Base-by-base conservation (phyloP, 2,888 invertebrate genomes). In the Rhopalosiphum nymphaeae region DNA sequence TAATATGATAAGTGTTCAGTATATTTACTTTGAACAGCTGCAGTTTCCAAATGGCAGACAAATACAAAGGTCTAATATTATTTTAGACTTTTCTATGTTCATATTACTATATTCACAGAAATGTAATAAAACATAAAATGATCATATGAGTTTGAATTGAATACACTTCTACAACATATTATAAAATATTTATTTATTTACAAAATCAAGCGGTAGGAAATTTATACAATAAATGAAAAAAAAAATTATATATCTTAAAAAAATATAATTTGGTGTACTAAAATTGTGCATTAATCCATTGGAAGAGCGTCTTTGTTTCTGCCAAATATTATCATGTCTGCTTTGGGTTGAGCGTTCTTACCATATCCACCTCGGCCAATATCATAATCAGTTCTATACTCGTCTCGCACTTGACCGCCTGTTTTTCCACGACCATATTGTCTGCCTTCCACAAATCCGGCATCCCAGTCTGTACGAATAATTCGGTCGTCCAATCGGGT, bases 381-480 rank as follows among this genome's bases (percentile, higher is more conserved):
- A 96, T 99, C 99, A 96, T 97, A 99, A 96, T 99, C 99, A 95
- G 98, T 99, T 96, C 99, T 97, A 96, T 99, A 99, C 96, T 99
- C 99, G 96, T 99, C 99, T 95, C 99, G 97, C 9, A 99, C 98
- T 97, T 99, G 99, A 95, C 99, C 99, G 93, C 99, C 99, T 95
- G 98, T 98, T 96, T 99, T 99, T 93, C 99, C 99, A 95, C 99
- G 97, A 56, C 99, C 99, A 96, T 98, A 99, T 96, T 99, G 99
- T 95, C 99, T 97, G 4, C 99, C 99, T 96, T 99, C 99, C 95
- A 98, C 97, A 96, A 99, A 99, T 3, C 99, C 99, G 61, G 99
- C 99, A 96, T 99, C 99, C 99, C 99, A 99, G 96, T 99, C 99
- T 94, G 99, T 98, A 95, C 99, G 97, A 89, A 99, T 98, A 95